Evolutionary conservation across 1,140 invertebrate species (phyloP), one percentile per base, ranked within the genome.

Genomic region (Subanguina moxae): DNA sequence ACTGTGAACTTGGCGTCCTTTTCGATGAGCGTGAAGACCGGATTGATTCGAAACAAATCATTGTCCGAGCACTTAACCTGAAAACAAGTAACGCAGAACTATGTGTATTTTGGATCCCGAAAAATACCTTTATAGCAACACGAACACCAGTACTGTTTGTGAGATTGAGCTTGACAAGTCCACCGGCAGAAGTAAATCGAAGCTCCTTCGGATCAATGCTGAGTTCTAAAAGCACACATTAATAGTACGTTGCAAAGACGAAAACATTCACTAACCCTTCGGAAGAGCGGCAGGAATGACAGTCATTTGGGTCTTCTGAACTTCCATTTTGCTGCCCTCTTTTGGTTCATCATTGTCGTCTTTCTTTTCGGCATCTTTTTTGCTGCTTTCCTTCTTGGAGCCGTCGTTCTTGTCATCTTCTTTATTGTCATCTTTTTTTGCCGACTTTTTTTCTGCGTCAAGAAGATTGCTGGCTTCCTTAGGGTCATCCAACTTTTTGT

Each of bases 31-130:
- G 57, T 64, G 43, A 57, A 68, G 43, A 73, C 71, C 19, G 71
- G 71, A 23, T 73, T 74, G 38, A 73, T 63, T 30, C 72, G 76
- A 45, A 78, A 75, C n/a, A 78, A 38, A 21, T 27, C 32, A 59
- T 75, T 75, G 62, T 75, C 74, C 38, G 74, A 75, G 42, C 74
- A 75, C 38, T 75, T 75, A 11, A 38, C 11, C 32, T 38, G 11
- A 38, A 38, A 38, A 38, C 32, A 38, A 38, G 3, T 11, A 38
- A 5, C 3, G 32, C 11, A 5, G 32, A 3, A 5, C 3, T 11
- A 38, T 11, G 32, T 11, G 3, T 11, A 38, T 38, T 11, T 38
- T 5, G 11, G 3, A 38, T 3, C 3, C 3, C 3, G 32, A 38
- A 11, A 38, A 3, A 38, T 21, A 75, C 61, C 71, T 75, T 75